Base-by-base conservation (phyloP, 2,113 vertebrate genomes). In the Brachyistius frenatus region DNA sequence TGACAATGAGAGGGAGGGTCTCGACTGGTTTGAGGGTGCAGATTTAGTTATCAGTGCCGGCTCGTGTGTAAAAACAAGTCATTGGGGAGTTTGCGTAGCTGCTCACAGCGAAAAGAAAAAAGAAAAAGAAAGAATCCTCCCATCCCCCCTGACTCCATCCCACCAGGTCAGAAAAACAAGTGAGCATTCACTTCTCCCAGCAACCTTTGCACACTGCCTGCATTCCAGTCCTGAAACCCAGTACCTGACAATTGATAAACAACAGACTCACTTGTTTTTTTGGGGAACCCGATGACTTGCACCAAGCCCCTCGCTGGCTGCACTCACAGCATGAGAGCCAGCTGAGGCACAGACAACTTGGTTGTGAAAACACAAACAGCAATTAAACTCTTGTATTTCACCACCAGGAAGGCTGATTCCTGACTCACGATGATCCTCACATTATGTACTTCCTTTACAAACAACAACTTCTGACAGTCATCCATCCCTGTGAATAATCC, bases 181-280 rank as follows among this genome's bases (percentile, higher is more conserved):
- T 80, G 85, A 84, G 91, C 85, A 85, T 93, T 93, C 93, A 94
- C 86, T 86, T 93, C 91, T 92, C 91, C 77, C 88, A 92, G 86
- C 86, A 91, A 94, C 91, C 90, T 94, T 94, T 94, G 93, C 91
- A 92, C 93, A 92, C 90, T 80, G 92, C 88, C 92, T 70, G 30
- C 93, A 93, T 95, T 95, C 94, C 94, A 88, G 85, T 72, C 88
- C 90, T 93, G 92, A 94, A 95, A 94, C 93, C 86, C 79, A 85
- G 90, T 93, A 94, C 94, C 94, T 95, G 93, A 93, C 92, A 94
- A 94, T 80, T 93, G 94, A 94, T 94, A 94, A 94, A 94, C 94
- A 95, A 94, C 93, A 93, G 93, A 93, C 89, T 94, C 93, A 91
- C 93, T 94, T 95, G 94, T 95, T 94, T 94, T 93, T 92, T 91